Evolutionary conservation across 2,888 invertebrate species (phyloP), one percentile per base, ranked within the genome.

Genomic region (Archips xylosteana): DNA sequence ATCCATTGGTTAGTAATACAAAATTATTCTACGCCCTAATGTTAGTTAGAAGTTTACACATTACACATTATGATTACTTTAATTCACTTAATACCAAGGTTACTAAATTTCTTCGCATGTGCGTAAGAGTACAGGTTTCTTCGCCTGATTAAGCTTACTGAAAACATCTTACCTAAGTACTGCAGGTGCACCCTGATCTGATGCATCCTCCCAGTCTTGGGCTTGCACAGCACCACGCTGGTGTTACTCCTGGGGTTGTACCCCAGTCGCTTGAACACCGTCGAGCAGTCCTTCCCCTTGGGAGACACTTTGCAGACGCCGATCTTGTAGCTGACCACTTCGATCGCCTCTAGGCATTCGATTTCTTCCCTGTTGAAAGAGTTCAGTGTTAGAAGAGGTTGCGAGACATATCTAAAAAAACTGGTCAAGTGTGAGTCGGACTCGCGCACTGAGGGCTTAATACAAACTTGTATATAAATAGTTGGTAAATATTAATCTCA

Each of bases 171-270:
- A 98, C 98, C 99, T 84, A 99, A 95, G 91, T 97, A 99, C 92
- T 99, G 99, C 77, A 99, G 96, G 92, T 99, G 99, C 45, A 99
- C 99, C 78, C 99, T 96, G 81, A 99, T 99, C 94, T 99, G 99
- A 90, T 99, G 99, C 97, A 99, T 99, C 77, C 99, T 95, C 2
- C 99, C 99, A 0, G 99, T 99, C 85, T 97, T 97, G 0, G 99
- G 99, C 85, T 97, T 97, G 94, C 99, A 99, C 49, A 97, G 95
- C 9, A 99, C 99, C 42, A 99, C 97, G 85, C 99, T 99, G 0
- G 98, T 97, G 85, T 96, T 97, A 61, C 98, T 98, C 87, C 97
- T 97, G 2, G 97, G 96, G 91, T 99, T 98, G 93, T 95, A 98
- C 45, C 98, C 98, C 69, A 99, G 92, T 84, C 97, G 96, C 89